Percentiles rank a stretch among this genome's conserved stretches.
Evolutionary conservation across 2,797 vertebrate species (phyloP).

Genomic region (Antrozous pallidus): DNA sequence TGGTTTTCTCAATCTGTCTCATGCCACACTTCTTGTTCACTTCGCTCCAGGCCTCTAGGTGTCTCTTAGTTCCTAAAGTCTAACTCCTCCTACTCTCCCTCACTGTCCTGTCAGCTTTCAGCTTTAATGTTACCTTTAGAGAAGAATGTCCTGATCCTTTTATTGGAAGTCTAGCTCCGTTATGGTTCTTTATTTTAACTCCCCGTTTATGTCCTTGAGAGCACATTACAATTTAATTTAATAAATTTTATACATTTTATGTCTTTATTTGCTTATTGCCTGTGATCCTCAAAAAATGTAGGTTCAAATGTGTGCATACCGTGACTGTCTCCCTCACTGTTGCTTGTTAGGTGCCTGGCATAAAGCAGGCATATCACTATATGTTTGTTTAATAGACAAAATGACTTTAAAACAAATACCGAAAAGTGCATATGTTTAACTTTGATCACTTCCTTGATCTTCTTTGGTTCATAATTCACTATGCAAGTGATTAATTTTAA

Average conservation of each 20-base stretch:
- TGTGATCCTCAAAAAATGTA: not conserved
- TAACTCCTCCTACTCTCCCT: not conserved
- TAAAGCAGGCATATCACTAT: not conserved
- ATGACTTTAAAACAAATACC: slow-evolving; percentile 6
- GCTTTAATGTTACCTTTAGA: not conserved
- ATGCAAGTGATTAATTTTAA: slow-evolving; percentile 44
- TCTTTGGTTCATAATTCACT: slow-evolving; percentile 10
- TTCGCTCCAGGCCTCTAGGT: not conserved
- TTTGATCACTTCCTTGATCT: slow-evolving; percentile 15
- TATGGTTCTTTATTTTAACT: not conserved
- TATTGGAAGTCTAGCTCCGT: not conserved
- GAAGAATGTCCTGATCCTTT: not conserved
- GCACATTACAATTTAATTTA: not conserved
- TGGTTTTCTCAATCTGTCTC: not conserved
- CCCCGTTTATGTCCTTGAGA: not conserved
- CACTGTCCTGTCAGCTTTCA: not conserved
- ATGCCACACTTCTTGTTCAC: not conserved
- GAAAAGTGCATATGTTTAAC: not conserved
- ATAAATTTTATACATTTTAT: not conserved
- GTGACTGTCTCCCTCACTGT: not conserved
- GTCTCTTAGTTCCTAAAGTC: not conserved
- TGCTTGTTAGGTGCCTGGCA: not conserved
- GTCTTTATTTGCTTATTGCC: not conserved
- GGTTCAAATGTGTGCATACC: not conserved
- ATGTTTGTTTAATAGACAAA: not conserved